Base-by-base conservation (phyloP, 2,888 invertebrate genomes). In the Eretmocerus hayati region DNA sequence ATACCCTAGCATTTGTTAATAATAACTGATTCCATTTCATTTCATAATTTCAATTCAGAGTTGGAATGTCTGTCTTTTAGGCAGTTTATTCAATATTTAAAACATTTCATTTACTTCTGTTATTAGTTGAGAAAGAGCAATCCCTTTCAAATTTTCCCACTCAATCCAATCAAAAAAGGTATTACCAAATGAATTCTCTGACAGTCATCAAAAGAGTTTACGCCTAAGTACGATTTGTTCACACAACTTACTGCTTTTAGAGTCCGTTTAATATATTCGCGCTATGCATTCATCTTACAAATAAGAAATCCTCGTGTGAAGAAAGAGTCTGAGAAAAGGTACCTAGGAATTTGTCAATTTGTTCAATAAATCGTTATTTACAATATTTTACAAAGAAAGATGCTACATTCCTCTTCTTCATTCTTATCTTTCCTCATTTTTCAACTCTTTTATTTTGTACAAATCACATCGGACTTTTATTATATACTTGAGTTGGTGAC, bases 371-470 rank as follows among this genome's bases (percentile, higher is more conserved):
- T 65, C 62, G 68, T 69, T 71, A 70, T 71, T 61, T 71, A 71
- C 71, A 71, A 66, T 71, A 71, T 70, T 52, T 69, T 70, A 71
- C 71, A 71, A 69, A 69, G 65, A 70, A 70, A 71, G 62, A 60
- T 62, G 64, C 62, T 62, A 65, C 58, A 53, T 61, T 60, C 59
- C 57, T 55, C 62, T 60, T 63, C 60, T 59, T 65, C 60, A 58
- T 58, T 65, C 61, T 59, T 59, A 59, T 59, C 56, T 62, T 61
- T 59, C 59, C 61, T 59, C 58, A 58, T 55, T 53, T 53, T 51
- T 54, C 26, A 51, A 46, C 46, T 54, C 49, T 31, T 56, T 52
- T 52, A 57, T 60, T 62, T 59, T 64, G 56, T 62, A 63, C 64
- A 63, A 63, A 59, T 58, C 59, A 55, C 56, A 55, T 61, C 59